Base-by-base conservation (phyloP, 2,797 vertebrate species). In the Falco columbarius region DNA sequence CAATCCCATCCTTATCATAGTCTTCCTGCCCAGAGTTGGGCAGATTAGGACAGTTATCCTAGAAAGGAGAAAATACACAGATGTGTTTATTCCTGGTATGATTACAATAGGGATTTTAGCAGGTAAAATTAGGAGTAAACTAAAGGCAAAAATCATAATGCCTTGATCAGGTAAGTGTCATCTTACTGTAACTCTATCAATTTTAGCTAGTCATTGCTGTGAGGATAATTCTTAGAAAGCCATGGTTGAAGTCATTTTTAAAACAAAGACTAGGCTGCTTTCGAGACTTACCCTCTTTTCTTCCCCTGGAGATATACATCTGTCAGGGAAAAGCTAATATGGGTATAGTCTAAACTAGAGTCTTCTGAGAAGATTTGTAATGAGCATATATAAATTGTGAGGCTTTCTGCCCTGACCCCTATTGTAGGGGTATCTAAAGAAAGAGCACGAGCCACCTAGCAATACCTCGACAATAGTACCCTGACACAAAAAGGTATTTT, bases 11-110 rank as follows among this genome's bases (percentile, higher is more conserved):
- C 97, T 99, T 99, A 98, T 99, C 99, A 14, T 99, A 98, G 97
- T 99, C 99, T 98, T 99, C 99, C 96, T 99, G 99, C n/a, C 99
- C 99, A 38, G 99, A 99, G 98, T 99, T 99, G 91, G 99, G 99
- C 92, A 99, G 98, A 92, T 97, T 99, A 91, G 99, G 99, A 96
- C 99, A 99, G 93, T 99, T 99, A 97, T 99, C 99, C 99, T 99
- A 87, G 91, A 97, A 96, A 93, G 74, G 49, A 97, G 49, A 23
- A 77, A 81, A 75, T 12, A 63, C 26, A 74, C 4, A 38, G 29
- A 38, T 36, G 3, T 61, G 27, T 82, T 95, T 62, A 80, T 14
- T 76, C 24, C 16, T 47, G 47, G 16, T 22, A 29, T 40, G 38
- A 44, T 15, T 88, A 62, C 49, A 68, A 32, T 14, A 76, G 40